Evolutionary conservation across 2,888 invertebrate genomes (phyloP).

Genomic region (Drosophila pegasa): DNA sequence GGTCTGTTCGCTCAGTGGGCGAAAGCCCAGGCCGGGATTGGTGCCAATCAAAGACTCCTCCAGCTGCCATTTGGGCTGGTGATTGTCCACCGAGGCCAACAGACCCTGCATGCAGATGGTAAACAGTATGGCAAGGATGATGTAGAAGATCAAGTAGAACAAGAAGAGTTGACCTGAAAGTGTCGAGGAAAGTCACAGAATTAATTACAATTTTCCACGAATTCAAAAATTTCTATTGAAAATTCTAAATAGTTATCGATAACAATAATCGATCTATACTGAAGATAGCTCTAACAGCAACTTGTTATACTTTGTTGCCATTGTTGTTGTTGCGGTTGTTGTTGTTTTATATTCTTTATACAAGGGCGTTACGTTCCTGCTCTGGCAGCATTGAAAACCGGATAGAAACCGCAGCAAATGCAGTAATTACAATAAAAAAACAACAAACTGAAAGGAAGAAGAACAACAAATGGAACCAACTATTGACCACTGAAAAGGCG

Average conservation of each 20-base stretch:
- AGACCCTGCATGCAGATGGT: constrained; percentile 94
- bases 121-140: constrained; percentile 92
- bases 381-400: constrained; percentile 40
- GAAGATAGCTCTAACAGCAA: background rate
- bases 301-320: constrained; percentile 1
- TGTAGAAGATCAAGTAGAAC: constrained; percentile 96
- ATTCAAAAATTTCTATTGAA: background rate
- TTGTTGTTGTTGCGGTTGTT: background rate
- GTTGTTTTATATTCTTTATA: constrained; percentile 2
- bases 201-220: too few species aligned
- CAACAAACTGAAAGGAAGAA: constrained; percentile 53
- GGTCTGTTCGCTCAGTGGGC: constrained; percentile 86
- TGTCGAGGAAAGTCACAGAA: background rate
- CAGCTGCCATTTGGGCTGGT: constrained; percentile 91
- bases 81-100: constrained; percentile 88
- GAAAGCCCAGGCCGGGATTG: constrained; percentile 88
- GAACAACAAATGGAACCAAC: constrained; percentile 12
- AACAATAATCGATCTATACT: background rate
- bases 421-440: constrained; percentile 56
- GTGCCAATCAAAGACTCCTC: constrained; percentile 91
- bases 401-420: constrained; percentile 45
- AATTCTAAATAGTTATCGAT: background rate
- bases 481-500: background rate
- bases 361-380: constrained; percentile 21
- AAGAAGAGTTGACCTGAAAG: constrained; percentile 90